A percentile compares a stretch with the other conserved stretches of the same genome.
phyloP scores from a whole-genome alignment of 1,140 invertebrate genomes.

The Megalonaias nervosa region DNA sequence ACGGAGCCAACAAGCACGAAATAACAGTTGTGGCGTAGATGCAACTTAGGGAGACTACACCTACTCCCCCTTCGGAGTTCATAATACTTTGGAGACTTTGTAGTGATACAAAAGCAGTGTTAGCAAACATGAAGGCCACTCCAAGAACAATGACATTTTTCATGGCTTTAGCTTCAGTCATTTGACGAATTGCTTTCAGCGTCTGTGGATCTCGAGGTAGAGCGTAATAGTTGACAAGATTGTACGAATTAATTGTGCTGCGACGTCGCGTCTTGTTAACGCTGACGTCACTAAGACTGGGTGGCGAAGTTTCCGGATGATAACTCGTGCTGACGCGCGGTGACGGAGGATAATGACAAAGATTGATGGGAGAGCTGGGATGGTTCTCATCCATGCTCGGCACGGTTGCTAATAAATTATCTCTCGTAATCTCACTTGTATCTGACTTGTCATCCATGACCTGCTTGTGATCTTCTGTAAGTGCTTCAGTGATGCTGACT shows the following conservation, averaged over 20 bases:
- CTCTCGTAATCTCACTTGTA: conserved; percentile 22
- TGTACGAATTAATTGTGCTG: conserved; percentile 64
- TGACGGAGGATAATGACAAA: conserved; percentile 20
- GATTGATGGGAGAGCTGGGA: conserved; percentile 22
- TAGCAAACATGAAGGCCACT: conserved; percentile 66
- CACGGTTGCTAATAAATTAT: conserved; percentile 16
- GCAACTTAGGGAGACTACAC: conserved; percentile 65
- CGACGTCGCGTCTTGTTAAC: conserved; percentile 49
- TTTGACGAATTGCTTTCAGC: conserved; percentile 45
- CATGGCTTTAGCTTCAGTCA: conserved; percentile 56
- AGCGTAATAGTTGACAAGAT: conserved; percentile 57
- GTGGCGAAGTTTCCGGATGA: conserved; percentile 23
- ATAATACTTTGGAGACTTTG: conserved; percentile 67
- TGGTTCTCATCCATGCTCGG: conserved; percentile 4
- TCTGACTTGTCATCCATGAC: conserved; percentile 16
- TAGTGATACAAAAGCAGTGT: conserved; percentile 67
- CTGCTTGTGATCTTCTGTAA: too few species aligned
- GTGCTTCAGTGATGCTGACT: too few species aligned
- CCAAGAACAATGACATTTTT: conserved; percentile 68
- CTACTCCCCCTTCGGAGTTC: conserved; percentile 61
- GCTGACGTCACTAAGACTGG: conserved; percentile 32
- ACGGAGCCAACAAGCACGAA: conserved; percentile 67
- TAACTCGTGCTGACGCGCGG: conserved; percentile 27
- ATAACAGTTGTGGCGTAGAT: conserved; percentile 65
- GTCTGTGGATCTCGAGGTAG: conserved; percentile 56